A percentile compares a stretch with the other conserved stretches of the same genome.
Evolutionary conservation across 1,140 invertebrate species (phyloP).

Genomic region (Hycleus cichorii): DNA sequence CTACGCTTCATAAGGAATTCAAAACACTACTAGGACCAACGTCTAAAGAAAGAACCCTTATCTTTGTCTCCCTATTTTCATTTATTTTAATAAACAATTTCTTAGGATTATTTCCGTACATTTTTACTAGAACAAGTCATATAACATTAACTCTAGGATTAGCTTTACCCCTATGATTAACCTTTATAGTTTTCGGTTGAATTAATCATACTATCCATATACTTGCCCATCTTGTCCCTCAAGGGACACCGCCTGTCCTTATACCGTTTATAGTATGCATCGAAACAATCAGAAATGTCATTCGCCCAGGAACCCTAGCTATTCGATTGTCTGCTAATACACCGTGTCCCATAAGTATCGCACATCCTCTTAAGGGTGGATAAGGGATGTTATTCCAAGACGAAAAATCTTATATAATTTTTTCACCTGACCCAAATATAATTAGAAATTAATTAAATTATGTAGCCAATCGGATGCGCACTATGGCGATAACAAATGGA

Average conservation of each 20-base stretch:
- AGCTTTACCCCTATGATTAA: conserved; percentile 52
- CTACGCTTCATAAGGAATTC: conserved; percentile 45
- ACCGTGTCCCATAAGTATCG: too few relatives aligned
- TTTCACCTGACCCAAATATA: too few relatives aligned
- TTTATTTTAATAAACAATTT: conserved; percentile 56
- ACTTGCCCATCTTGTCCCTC: conserved; percentile 54
- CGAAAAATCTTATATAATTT: too few relatives aligned
- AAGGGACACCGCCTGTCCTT: conserved; percentile 48
- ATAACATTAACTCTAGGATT: conserved; percentile 48
- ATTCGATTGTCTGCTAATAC: too few relatives aligned
- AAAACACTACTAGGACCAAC: conserved; percentile 43
- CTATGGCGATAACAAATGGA: too few relatives aligned
- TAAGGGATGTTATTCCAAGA: too few relatives aligned
- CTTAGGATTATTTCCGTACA: conserved; percentile 57
- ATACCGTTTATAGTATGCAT: conserved; percentile 51
- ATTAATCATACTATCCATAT: conserved; percentile 46
- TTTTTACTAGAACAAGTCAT: conserved; percentile 57
- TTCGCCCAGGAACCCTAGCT: conserved; percentile 55
- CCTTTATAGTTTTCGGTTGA: conserved; percentile 52
- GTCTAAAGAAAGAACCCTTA: conserved; percentile 41
- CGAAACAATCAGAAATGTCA: conserved; percentile 53
- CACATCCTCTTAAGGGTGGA: too few relatives aligned
- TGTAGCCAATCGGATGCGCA: too few relatives aligned
- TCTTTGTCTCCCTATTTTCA: conserved; percentile 49
- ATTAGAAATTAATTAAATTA: too few relatives aligned